Conservation (phyloP, 2,888 invertebrate genomes). For the Dynastes tityus region DNA sequence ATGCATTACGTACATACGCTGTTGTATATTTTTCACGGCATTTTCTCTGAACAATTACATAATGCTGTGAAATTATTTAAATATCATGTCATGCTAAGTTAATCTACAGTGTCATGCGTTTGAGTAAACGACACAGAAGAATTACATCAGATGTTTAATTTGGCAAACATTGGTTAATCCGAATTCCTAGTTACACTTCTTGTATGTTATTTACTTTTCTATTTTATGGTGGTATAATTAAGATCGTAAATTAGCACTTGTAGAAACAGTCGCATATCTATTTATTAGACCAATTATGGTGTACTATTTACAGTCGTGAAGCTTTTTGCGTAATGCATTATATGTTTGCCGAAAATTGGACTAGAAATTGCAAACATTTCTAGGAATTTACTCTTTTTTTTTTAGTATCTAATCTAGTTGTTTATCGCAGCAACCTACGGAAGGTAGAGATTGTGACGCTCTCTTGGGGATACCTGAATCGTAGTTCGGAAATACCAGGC, state of each 20-base stretch:
- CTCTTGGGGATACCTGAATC: too few relatives aligned
- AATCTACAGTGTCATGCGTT: too few relatives aligned
- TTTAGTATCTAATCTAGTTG: background rate
- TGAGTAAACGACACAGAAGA: too few relatives aligned
- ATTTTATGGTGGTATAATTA: constrained; percentile 13
- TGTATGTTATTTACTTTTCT: constrained; percentile 21
- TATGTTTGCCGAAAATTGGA: background rate
- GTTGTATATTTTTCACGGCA: too few relatives aligned
- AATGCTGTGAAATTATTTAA: too few relatives aligned
- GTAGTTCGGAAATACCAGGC: too few relatives aligned
- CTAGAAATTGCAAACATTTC: constrained; percentile 3
- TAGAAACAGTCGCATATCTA: background rate
- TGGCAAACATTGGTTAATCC: background rate
- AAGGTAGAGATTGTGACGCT: too few relatives aligned
- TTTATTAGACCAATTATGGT: background rate
- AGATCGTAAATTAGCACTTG: background rate
- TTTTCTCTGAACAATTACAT: too few relatives aligned
- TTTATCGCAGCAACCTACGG: background rate
- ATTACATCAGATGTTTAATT: too few relatives aligned
- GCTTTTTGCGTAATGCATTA: background rate
- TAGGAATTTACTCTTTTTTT: background rate
- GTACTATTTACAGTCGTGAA: background rate
- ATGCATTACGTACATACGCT: too few relatives aligned
- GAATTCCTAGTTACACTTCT: constrained; percentile 4
- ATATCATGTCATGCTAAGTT: too few relatives aligned